Base-by-base conservation (phyloP, 2,113 vertebrate species). In the Ochotona curzoniae region DNA sequence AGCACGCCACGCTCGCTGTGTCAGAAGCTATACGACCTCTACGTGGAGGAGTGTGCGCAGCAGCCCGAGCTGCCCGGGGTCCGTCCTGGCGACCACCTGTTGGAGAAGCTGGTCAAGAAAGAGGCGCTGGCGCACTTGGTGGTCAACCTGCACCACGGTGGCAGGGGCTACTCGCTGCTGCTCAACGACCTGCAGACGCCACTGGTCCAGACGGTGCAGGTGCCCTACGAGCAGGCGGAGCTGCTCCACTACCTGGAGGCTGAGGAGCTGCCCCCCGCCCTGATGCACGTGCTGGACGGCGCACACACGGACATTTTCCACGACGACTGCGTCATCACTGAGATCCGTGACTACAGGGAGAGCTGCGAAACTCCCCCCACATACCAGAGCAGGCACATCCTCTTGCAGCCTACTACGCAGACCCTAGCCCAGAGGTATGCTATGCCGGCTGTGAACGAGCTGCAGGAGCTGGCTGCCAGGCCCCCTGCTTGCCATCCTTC, bases 1-100 rank as follows among this genome's bases (percentile, higher is more conserved):
- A 97, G 98, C 64, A 98, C 98, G 93, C 98, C 98, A 95, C 99
- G 99, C 97, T 99, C 99, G 93, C 97, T 99, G 80, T 98, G 99
- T 97, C 99, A 99, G 96, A 99, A 99, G 96, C 98, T 99, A 63
- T 99, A 99, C 98, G 99, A 99, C 97, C 97, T 99, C 23, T 99
- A 99, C 91, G 98, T 99, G 73, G 99, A 99, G 94, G 99, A 99
- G 98, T 99, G 99, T 98, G 98, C 98, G 96, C 99, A 99, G 96
- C 98, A 99, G 95, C 98, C 99, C 32, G 99, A 99, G 96, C 97
- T 98, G 94, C 98, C 98, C 81, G 97, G 99, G 99, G 98, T 99
- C 94, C 98, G 98, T 93, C 98, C 98, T 98, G 99, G 99, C 97
- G 99, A 99, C 97, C 99, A 99, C 98, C 98, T 99, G 96, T 98